A percentile compares a stretch with the other conserved stretches of the same genome.
Conservation (phyloP, 2,113 vertebrate genomes). For the Phaethon lepturus region DNA sequence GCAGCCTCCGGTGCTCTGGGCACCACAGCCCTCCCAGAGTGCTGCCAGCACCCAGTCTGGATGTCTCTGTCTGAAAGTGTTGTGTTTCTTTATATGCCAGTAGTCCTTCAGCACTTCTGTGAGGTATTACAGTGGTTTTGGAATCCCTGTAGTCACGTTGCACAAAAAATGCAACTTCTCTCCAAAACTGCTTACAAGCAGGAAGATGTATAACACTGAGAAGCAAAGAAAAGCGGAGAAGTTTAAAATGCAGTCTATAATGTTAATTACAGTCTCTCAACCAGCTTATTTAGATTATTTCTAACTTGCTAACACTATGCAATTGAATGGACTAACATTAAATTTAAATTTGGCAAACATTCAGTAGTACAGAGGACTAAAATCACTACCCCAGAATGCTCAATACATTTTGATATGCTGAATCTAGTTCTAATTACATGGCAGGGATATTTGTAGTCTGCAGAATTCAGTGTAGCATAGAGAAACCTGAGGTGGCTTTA, state of each 20-base stretch:
- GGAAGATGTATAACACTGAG: neutral
- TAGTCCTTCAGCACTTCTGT: neutral
- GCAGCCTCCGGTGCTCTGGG: neutral
- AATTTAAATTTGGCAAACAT: conserved; percentile 1
- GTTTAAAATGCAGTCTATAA: neutral
- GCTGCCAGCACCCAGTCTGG: neutral
- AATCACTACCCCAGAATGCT: neutral
- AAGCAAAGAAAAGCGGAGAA: neutral
- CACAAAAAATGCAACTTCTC: neutral
- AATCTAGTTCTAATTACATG: neutral
- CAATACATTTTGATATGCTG: neutral
- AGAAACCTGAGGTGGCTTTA: neutral
- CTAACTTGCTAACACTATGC: neutral
- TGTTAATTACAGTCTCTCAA: neutral
- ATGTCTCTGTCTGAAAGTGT: neutral
- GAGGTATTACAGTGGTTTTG: neutral
- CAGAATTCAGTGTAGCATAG: neutral
- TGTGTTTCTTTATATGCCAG: neutral
- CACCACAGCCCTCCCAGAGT: neutral
- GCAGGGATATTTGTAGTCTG: neutral
- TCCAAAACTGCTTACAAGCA: neutral
- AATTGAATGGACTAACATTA: neutral
- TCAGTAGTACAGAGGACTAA: neutral
- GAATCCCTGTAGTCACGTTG: neutral
- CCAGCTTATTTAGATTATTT: neutral